phyloP scores from a whole-genome alignment of 2,797 vertebrate species.

The Lagodon rhomboides region DNA sequence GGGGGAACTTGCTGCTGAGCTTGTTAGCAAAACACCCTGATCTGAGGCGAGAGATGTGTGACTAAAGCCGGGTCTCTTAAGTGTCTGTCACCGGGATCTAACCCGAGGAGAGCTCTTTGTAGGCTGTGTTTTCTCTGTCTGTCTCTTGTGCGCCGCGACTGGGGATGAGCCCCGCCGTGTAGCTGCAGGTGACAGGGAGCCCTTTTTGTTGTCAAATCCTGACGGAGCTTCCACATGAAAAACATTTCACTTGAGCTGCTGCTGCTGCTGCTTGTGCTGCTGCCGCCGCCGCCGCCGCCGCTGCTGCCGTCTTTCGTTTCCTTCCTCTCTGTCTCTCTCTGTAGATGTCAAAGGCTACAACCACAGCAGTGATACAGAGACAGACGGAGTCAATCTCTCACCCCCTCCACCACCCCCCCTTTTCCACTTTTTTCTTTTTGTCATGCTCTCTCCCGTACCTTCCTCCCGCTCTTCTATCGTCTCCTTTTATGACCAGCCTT shows the following conservation, averaged over 20 bases:
- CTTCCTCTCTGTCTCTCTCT: constrained; percentile 71
- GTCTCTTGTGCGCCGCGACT: constrained; percentile 54
- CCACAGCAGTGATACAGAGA: constrained; percentile 56
- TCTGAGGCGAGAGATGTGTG: constrained; percentile 79
- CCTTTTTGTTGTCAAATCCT: constrained; percentile 84
- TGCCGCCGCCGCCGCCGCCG: constrained; percentile 17
- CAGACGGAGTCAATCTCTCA: constrained; percentile 67
- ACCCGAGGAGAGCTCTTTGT: constrained; percentile 81
- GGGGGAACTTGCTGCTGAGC: constrained; percentile 70
- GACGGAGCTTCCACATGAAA: constrained; percentile 80
- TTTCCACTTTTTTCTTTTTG: constrained; percentile 61
- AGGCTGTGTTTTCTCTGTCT: constrained; percentile 65
- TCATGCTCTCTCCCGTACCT: constrained; percentile 47
- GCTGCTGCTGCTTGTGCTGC: too few species aligned
- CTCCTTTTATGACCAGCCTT: constrained; percentile 69
- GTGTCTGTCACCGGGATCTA: constrained; percentile 84
- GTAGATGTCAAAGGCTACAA: constrained; percentile 76
- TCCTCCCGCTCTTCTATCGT: constrained; percentile 44
- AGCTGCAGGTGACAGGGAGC: constrained; percentile 84
- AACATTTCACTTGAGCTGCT: constrained; percentile 72
- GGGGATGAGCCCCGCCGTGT: constrained; percentile 76
- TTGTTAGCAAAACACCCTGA: constrained; percentile 85
- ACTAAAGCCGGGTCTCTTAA: constrained; percentile 81
- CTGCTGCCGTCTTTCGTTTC: constrained; percentile 54
- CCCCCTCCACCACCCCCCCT: constrained; percentile 20